These are phyloP conservation scores for Pseudococcus viburni DNA, from an alignment of 2,888 invertebrate species.

Conservation along the genomic window DNA sequence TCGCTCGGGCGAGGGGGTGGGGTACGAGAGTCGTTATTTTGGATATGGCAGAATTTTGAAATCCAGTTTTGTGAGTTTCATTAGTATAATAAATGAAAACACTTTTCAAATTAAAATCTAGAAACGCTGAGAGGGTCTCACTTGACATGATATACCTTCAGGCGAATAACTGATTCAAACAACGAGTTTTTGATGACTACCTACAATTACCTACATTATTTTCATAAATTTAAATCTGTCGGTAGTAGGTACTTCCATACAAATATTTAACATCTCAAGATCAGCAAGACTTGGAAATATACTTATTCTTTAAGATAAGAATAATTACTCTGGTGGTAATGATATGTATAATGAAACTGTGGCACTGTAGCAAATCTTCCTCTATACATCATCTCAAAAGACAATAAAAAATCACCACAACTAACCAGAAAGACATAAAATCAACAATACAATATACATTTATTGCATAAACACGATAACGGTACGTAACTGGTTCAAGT, in stretches of 20 bases:
- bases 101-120: no score
- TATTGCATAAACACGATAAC: conserved; percentile 40
- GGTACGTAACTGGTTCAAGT: conserved; percentile 37
- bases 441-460: conserved; percentile 6
- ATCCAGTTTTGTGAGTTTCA: no score
- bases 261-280: no score
- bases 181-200: no score
- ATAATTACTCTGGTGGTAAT: background rate
- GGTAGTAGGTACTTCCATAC: no score
- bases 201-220: background rate
- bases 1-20: no score
- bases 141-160: no score
- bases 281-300: background rate
- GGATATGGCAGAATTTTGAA: no score
- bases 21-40: no score
- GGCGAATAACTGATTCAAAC: no score
- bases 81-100: no score
- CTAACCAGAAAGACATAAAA: conserved; percentile 21
- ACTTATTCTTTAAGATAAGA: background rate
- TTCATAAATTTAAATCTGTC: background rate
- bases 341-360: background rate
- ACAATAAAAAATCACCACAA: conserved; percentile 22
- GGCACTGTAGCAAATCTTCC: background rate
- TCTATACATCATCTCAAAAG: background rate
- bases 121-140: no score